These are phyloP conservation scores for Musca vetustissima DNA, from an alignment of 1,140 invertebrate species.

Conservation along the genomic window DNA sequence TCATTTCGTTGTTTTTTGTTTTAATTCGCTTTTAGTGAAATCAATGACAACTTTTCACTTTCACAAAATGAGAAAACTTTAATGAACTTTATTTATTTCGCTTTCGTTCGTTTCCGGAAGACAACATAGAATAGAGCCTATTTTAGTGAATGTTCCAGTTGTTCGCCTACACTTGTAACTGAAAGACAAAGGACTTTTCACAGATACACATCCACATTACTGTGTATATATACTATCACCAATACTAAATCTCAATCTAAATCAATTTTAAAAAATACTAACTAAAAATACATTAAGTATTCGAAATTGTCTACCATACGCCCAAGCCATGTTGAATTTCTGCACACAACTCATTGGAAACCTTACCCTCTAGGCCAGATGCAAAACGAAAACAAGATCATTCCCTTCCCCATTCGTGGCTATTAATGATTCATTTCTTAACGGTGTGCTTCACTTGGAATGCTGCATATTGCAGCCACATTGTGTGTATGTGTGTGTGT, in stretches of 20 bases:
- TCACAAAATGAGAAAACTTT: constrained; percentile 15
- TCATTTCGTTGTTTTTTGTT: too few species aligned
- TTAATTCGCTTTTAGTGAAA: neutral
- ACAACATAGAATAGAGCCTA: neutral
- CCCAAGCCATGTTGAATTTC: too few species aligned
- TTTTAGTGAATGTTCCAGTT: too few species aligned
- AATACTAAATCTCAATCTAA: neutral
- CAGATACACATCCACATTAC: too few species aligned
- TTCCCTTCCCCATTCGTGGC: neutral
- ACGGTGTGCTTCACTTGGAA: neutral
- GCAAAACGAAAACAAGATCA: neutral
- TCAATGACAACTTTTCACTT: constrained; percentile 12
- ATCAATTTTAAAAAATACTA: too few species aligned
- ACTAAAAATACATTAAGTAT: too few species aligned
- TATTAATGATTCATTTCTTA: too few species aligned
- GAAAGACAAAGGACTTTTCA: neutral
- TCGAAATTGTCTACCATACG: too few species aligned
- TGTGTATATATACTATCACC: neutral
- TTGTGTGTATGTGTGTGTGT: neutral
- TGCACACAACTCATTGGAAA: too few species aligned
- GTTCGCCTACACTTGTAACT: neutral
- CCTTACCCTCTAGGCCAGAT: neutral
- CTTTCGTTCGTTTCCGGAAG: neutral
- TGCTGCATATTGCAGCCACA: neutral
- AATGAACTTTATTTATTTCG: constrained; percentile 3